Base-by-base conservation (phyloP, 1,140 invertebrate genomes). In the Frieseomelitta varia region DNA sequence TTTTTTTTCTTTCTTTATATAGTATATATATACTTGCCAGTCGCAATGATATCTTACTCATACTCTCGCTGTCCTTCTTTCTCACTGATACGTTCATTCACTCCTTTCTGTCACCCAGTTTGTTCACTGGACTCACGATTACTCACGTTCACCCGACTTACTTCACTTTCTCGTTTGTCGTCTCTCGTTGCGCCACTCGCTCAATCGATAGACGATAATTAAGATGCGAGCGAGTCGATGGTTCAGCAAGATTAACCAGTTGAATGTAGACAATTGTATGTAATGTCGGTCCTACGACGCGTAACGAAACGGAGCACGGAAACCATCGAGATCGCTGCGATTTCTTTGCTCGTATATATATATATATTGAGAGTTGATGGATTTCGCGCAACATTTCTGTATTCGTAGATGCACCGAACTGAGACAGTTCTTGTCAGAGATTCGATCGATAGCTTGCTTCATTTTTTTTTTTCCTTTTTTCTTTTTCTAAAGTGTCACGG, bases 361-460 rank as follows among this genome's bases (percentile, higher is more conserved):
- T 53, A 53, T 53, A 55, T 55, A 65, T 67, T 74, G 1, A 67
- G 58, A 53, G 47, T 58, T 65, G 24, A 73, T 73, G 51, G 10
- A 47, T 56, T 15, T 71, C 85, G 82, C 71, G 85, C 69, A 84
- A 80, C 58, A 21, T 72, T 73, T 65, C 19, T 83, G 10, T 83
- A 77, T 73, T 27, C 30, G 83, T 84, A 84, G 83, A 84, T 79
- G 83, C 83, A 84, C 83, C 78, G 69, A 65, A 71, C 21, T 61
- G 47, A 56, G 15, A 24, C 58, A 58, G 12, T 61, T 73, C 19
- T 68, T 80, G n/a, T 55, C 53, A 61, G 67, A 63, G 24, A 56
- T 27, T 84, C 76, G 58, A 80, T 67, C 68, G 83, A 47, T 84
- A 84, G 83, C 51, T 84, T 84, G 83, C 78, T 84, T 79, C 78